phyloP scores from a whole-genome alignment of 2,797 vertebrate species.

The Iguana delicatissima region DNA sequence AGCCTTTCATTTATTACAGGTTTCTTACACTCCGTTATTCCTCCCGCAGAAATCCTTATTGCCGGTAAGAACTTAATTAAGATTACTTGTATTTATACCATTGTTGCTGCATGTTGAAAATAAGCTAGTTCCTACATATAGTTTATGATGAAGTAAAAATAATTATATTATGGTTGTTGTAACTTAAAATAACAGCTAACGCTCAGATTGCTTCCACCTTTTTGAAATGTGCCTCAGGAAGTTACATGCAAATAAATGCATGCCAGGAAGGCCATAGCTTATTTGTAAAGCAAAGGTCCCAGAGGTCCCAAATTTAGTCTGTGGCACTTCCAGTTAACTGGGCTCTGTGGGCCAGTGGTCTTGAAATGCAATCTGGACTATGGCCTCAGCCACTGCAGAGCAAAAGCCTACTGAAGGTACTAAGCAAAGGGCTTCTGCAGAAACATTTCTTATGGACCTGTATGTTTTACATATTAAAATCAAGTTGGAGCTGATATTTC shows the following conservation, averaged over 20 bases:
- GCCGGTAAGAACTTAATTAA: constrained; percentile 86
- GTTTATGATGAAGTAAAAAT: neutral
- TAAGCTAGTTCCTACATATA: neutral
- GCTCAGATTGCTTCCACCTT: neutral
- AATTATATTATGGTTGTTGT: neutral
- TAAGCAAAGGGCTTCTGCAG: neutral
- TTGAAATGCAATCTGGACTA: neutral
- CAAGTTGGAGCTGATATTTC: neutral
- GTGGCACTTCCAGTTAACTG: neutral
- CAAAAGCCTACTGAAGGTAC: neutral
- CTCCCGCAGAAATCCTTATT: constrained; percentile 97
- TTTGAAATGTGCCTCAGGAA: neutral
- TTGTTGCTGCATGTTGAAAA: neutral
- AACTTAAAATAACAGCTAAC: no score
- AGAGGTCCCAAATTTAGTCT: neutral
- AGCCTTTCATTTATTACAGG: constrained; percentile 98
- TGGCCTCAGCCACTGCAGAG: neutral
- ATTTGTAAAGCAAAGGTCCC: neutral
- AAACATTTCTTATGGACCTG: neutral
- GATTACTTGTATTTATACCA: neutral
- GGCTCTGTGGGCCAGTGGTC: neutral
- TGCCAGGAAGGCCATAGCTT: neutral
- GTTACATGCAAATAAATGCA: neutral
- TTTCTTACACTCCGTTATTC: constrained; percentile 97
- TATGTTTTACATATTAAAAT: neutral